These are phyloP conservation scores for Zhuqinia jingwanae DNA, from an alignment of 2,888 invertebrate genomes.

Conservation along the genomic window DNA sequence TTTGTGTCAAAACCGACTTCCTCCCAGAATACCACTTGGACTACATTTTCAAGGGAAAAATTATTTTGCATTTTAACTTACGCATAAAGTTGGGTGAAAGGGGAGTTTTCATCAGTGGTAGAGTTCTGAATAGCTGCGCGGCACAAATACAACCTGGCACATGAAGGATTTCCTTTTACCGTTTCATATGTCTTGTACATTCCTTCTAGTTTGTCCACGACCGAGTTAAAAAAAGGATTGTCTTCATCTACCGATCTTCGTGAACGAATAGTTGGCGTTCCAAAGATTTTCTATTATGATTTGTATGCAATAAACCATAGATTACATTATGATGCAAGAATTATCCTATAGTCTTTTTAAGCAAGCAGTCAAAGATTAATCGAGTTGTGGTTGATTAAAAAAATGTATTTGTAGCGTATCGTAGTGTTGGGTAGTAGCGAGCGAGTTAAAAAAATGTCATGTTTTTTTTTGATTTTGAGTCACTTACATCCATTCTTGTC, in stretches of 20 bases:
- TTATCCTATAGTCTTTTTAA: no score
- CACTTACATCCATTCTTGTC: slow-evolving; percentile 79
- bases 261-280: slow-evolving; percentile 78
- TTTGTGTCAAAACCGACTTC: no score
- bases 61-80: slow-evolving; percentile 61
- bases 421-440: no score
- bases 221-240: slow-evolving; percentile 74
- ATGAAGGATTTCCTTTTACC: slow-evolving; percentile 75
- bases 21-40: no score
- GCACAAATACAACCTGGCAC: slow-evolving; percentile 77
- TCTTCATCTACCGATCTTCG: slow-evolving; percentile 71
- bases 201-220: slow-evolving; percentile 78
- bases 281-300: slow-evolving; percentile 77
- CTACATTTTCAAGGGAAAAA: no score
- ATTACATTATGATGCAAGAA: neutral
- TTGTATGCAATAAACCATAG: slow-evolving; percentile 8
- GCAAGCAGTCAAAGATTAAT: neutral
- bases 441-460: neutral
- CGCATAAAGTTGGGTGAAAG: slow-evolving; percentile 77
- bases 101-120: slow-evolving; percentile 69
- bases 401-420: slow-evolving; percentile 21
- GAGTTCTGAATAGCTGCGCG: slow-evolving; percentile 76
- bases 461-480: neutral
- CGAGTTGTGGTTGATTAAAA: neutral
- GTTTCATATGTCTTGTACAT: slow-evolving; percentile 77